A percentile compares a stretch with the other conserved stretches of the same genome.
phyloP scores from a whole-genome alignment of 2,113 vertebrate species.

The Ellobius talpinus region DNA sequence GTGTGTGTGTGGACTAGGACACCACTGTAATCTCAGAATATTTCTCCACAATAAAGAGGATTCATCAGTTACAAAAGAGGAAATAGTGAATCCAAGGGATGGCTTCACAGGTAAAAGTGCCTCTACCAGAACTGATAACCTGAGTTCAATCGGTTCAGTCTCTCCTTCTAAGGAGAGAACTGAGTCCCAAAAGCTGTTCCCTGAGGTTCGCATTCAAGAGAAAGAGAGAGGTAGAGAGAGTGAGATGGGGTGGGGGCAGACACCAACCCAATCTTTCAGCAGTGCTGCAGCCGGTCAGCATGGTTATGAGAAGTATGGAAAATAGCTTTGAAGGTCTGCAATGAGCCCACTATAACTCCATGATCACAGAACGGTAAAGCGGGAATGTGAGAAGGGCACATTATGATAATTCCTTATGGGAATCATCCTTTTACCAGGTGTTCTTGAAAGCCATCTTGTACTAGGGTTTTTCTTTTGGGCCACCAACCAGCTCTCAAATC shows the following conservation, averaged over 20 bases:
- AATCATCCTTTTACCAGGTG: neutral
- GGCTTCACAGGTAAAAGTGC: too few relatives aligned
- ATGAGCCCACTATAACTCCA: neutral
- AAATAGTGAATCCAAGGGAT: neutral
- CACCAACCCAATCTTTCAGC: neutral
- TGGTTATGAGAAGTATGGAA: neutral
- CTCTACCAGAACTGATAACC: neutral
- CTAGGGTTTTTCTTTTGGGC: neutral
- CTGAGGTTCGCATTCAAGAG: neutral
- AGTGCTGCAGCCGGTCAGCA: neutral
- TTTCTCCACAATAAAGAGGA: neutral
- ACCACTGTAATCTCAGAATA: neutral
- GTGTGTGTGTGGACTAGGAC: neutral
- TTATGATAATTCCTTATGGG: too few relatives aligned
- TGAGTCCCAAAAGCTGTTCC: neutral
- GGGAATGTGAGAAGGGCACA: neutral
- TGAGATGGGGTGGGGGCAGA: neutral
- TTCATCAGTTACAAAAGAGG: neutral
- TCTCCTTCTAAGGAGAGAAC: neutral
- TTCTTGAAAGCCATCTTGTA: neutral
- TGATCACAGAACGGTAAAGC: neutral
- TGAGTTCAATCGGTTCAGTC: neutral
- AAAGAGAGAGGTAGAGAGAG: neutral
- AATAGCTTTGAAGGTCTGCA: neutral
- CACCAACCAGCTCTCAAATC: neutral